These are phyloP conservation scores for Andrena dorsata DNA, from an alignment of 2,888 invertebrate species.

Conservation along the genomic window DNA sequence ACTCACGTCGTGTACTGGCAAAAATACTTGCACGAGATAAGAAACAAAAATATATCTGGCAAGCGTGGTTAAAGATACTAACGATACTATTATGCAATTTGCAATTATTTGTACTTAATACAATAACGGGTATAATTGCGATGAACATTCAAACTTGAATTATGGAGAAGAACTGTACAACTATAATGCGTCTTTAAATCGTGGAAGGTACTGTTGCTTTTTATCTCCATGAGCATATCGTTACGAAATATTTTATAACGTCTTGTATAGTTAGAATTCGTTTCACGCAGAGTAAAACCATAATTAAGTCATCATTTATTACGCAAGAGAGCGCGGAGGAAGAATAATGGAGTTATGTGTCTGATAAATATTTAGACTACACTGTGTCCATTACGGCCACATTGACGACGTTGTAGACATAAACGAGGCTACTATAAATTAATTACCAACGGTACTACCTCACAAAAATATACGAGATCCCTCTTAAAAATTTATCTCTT, in stretches of 20 bases:
- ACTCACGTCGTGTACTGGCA: too few species aligned
- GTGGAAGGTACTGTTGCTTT: too few species aligned
- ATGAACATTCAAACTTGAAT: too few species aligned
- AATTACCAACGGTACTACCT: conserved; percentile 68
- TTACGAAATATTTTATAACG: neutral
- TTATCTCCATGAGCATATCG: neutral
- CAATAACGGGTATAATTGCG: too few species aligned
- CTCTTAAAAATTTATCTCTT: neutral
- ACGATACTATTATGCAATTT: too few species aligned
- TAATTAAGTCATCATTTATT: conserved; percentile 24
- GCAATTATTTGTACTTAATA: too few species aligned
- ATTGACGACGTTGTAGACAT: conserved; percentile 76
- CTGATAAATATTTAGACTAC: conserved; percentile 79
- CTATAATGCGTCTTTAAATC: too few species aligned
- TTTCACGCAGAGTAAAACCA: neutral
- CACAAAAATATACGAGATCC: conserved; percentile 6
- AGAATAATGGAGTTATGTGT: conserved; percentile 41
- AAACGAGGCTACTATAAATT: conserved; percentile 63
- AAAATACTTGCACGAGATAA: too few species aligned
- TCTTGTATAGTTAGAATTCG: conserved; percentile 3
- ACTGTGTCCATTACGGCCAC: conserved; percentile 74
- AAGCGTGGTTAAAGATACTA: too few species aligned
- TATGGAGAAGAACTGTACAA: too few species aligned
- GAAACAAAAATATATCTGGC: too few species aligned
- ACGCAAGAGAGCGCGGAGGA: conserved; percentile 19